phyloP scores from a whole-genome alignment of 2,888 invertebrate genomes.

The Melinopterus prodromus region DNA sequence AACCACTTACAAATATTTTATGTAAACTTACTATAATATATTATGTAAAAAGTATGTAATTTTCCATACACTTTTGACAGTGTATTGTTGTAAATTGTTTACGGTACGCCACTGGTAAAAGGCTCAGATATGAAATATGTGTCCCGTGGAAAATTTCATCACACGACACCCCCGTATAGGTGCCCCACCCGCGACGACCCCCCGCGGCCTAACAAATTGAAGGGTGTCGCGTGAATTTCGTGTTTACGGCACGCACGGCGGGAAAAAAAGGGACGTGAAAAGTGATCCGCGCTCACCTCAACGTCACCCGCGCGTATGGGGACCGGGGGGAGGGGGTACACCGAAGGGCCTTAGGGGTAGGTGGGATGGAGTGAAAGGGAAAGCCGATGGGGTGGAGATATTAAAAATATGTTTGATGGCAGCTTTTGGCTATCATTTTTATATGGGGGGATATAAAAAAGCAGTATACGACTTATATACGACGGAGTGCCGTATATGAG shows the following conservation, averaged over 20 bases:
- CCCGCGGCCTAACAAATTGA: conserved; percentile 20
- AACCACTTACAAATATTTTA: too few relatives aligned
- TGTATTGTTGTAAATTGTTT: not conserved
- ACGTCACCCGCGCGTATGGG: not conserved
- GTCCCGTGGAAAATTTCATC: conserved; percentile 4
- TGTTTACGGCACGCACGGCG: conserved; percentile 21
- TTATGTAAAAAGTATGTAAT: too few relatives aligned
- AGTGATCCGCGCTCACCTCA: not conserved
- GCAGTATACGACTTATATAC: not conserved
- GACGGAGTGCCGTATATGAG: not conserved
- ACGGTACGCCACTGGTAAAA: not conserved
- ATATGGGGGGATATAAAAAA: not conserved
- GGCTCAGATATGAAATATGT: not conserved
- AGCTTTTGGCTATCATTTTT: not conserved
- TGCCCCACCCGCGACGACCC: not conserved
- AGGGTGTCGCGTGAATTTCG: conserved; percentile 17
- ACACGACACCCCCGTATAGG: not conserved
- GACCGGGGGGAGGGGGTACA: too few relatives aligned
- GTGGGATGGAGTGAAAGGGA: not conserved
- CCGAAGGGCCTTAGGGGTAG: not conserved
- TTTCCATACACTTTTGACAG: too few relatives aligned
- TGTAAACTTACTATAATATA: too few relatives aligned
- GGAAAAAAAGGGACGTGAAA: not conserved
- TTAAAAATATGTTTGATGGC: conserved; percentile 4
- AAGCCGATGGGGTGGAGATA: not conserved